These are phyloP conservation scores for Uria lomvia DNA, from an alignment of 2,113 vertebrate species.

Conservation along the genomic window DNA sequence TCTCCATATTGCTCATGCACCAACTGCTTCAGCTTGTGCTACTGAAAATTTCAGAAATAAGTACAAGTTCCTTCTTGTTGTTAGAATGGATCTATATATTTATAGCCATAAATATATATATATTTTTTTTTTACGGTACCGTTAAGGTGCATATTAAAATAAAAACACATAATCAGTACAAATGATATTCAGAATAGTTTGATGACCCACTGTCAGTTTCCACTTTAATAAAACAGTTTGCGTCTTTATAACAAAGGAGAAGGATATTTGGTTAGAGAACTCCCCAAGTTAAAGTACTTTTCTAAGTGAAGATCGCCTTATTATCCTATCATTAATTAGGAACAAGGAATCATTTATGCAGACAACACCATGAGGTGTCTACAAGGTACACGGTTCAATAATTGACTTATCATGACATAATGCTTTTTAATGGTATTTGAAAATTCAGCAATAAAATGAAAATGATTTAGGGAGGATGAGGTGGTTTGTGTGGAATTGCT, in stretches of 20 bases:
- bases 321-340: neutral
- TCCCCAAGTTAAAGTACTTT: neutral
- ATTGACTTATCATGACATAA: neutral
- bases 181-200: neutral
- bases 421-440: conserved; percentile 40
- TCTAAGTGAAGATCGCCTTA: neutral
- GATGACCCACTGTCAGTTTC: neutral
- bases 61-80: neutral
- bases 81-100: neutral
- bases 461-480: conserved; percentile 1
- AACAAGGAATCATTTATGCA: neutral
- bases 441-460: conserved; percentile 32
- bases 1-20: neutral
- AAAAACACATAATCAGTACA: neutral
- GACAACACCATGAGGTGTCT: neutral
- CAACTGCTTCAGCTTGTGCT: neutral
- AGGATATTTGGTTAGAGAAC: neutral
- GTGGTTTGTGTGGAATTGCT: neutral
- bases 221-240: neutral
- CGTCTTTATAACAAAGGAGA: neutral
- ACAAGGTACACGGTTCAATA: neutral
- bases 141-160: neutral
- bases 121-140: neutral
- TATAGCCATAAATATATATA: neutral
- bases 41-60: neutral